These are phyloP conservation scores for Cylloceria caligata DNA, from an alignment of 2,888 invertebrate genomes.

Conservation along the genomic window DNA sequence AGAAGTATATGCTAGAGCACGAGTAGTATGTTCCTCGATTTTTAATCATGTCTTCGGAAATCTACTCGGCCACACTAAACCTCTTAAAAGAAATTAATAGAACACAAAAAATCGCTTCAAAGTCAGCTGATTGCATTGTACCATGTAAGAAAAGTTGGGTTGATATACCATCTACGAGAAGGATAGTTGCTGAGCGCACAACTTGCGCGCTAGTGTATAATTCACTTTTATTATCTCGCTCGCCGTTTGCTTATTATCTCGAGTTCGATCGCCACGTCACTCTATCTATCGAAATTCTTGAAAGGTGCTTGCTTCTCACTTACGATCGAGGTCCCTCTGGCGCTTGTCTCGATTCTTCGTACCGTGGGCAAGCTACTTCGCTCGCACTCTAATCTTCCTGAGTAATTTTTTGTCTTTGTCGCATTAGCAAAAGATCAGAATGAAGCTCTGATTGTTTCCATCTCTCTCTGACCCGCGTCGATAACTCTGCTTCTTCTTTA, in stretches of 20 bases:
- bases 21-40: not conserved
- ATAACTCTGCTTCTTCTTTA: conserved; percentile 2
- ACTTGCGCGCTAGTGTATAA: conserved; percentile 45
- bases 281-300: conserved; percentile 60
- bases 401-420: not conserved
- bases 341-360: conserved; percentile 53
- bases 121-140: not conserved
- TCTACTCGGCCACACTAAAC: not conserved
- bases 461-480: conserved; percentile 18
- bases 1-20: not conserved
- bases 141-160: not conserved
- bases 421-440: not conserved
- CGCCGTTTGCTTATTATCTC: conserved; percentile 70
- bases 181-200: conserved; percentile 12
- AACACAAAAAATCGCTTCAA: not conserved
- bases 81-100: not conserved
- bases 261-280: conserved; percentile 67
- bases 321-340: conserved; percentile 41
- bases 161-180: not conserved
- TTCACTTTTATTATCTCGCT: conserved; percentile 65
- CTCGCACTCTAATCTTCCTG: conserved; percentile 4
- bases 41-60: not conserved
- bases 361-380: not conserved
- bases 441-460: not conserved
- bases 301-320: conserved; percentile 25